phyloP scores from a whole-genome alignment of 1,140 invertebrate species.

The Kradibia gibbosae region DNA sequence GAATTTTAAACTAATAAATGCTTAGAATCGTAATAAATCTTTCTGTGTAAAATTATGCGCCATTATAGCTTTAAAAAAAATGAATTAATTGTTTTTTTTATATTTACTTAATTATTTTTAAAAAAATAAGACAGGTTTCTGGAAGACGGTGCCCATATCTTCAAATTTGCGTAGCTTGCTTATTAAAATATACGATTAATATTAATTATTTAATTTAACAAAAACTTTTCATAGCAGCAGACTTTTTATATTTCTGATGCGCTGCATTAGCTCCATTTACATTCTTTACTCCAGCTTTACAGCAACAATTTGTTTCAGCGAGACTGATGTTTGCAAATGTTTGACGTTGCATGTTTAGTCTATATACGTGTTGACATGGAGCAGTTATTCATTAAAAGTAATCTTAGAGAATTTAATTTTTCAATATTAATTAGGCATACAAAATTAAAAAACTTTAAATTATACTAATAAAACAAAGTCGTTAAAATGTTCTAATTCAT shows the following conservation, averaged over 20 bases:
- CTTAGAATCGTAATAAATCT: conserved; percentile 14
- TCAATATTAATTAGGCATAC: no score
- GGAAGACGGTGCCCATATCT: conserved; percentile 67
- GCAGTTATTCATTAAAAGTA: conserved; percentile 67
- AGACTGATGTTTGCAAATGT: conserved; percentile 68
- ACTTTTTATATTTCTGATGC: conserved; percentile 50
- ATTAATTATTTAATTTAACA: not conserved
- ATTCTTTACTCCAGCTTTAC: conserved; percentile 56
- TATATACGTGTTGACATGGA: conserved; percentile 70
- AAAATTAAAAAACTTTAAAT: no score
- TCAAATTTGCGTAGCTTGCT: conserved; percentile 67
- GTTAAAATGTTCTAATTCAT: no score
- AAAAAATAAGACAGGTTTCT: conserved; percentile 61
- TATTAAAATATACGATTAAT: conserved; percentile 56
- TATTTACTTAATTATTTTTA: not conserved
- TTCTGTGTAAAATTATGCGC: conserved; percentile 27
- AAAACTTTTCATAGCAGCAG: conserved; percentile 39
- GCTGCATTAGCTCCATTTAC: conserved; percentile 54
- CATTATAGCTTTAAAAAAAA: conserved; percentile 20
- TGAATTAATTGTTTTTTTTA: conserved; percentile 51
- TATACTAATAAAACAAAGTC: no score
- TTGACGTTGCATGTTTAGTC: conserved; percentile 72
- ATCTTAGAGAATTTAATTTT: conserved; percentile 49
- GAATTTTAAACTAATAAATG: conserved; percentile 4
- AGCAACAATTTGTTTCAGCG: conserved; percentile 71